phyloP scores from a whole-genome alignment of 1,140 invertebrate genomes.

The Elymnias hypermnestra region DNA sequence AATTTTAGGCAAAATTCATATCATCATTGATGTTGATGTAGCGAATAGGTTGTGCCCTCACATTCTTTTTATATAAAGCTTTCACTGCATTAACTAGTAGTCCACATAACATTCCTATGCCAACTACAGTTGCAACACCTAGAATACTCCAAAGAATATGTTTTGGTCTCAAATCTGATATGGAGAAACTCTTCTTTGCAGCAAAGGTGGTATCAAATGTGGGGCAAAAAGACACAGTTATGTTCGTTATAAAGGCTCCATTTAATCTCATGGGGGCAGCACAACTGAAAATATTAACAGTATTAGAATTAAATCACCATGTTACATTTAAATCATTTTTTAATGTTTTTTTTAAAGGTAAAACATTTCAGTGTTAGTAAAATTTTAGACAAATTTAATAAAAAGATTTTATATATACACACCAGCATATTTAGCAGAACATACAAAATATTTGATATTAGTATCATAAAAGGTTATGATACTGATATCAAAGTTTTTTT shows the following conservation, averaged over 20 bases:
- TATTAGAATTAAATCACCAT: no score
- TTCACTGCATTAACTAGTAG: constrained; percentile 49
- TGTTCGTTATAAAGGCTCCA: constrained; percentile 58
- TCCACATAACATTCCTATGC: constrained; percentile 56
- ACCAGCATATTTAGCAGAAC: no score
- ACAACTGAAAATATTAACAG: constrained; percentile 71
- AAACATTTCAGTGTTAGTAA: no score
- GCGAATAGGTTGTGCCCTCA: constrained; percentile 47
- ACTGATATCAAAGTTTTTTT: no score
- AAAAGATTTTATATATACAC: no score
- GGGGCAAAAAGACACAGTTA: constrained; percentile 53
- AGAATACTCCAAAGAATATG: constrained; percentile 64
- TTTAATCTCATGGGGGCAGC: constrained; percentile 58
- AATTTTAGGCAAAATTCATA: constrained; percentile 48
- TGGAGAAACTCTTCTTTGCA: constrained; percentile 38
- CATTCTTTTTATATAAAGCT: constrained; percentile 46
- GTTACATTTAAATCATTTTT: no score
- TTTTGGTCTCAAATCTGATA: constrained; percentile 52
- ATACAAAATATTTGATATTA: no score
- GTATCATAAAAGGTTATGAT: no score
- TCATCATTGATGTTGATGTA: constrained; percentile 58
- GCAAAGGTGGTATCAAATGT: constrained; percentile 49
- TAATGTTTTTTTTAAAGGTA: no score
- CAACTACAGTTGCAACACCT: constrained; percentile 47
- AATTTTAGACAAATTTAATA: no score